These are phyloP conservation scores for Sitobion miscanthi DNA, from an alignment of 1,140 invertebrate genomes.

Conservation along the genomic window DNA sequence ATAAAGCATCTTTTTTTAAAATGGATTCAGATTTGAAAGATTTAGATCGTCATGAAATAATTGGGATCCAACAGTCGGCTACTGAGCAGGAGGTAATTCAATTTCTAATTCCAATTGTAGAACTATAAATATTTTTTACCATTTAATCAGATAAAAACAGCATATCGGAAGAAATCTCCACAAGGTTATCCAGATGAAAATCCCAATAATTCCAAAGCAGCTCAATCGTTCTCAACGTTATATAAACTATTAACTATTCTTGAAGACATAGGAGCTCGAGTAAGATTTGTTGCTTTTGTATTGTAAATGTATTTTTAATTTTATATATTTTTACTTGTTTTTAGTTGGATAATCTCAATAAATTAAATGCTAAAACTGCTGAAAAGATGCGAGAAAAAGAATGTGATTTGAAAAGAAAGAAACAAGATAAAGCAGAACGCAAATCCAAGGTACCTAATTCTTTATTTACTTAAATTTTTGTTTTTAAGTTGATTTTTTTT, in stretches of 20 bases:
- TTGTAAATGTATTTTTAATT: constrained; percentile 52
- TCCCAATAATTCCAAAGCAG: constrained; percentile 88
- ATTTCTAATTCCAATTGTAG: not conserved
- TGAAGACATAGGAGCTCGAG: constrained; percentile 77
- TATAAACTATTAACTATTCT: constrained; percentile 76
- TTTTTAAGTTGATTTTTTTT: not conserved
- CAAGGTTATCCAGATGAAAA: constrained; percentile 96
- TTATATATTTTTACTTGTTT: constrained; percentile 26
- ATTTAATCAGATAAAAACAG: constrained; percentile 79
- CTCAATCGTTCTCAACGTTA: constrained; percentile 73
- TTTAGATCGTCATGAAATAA: constrained; percentile 79
- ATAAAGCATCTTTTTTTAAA: too few relatives aligned
- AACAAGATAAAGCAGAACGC: constrained; percentile 64
- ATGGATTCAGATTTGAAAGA: constrained; percentile 62
- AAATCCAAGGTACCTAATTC: constrained; percentile 69
- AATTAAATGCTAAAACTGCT: constrained; percentile 81
- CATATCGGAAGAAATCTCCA: constrained; percentile 90
- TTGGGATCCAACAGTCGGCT: constrained; percentile 73
- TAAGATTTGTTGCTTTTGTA: constrained; percentile 61
- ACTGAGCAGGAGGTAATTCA: constrained; percentile 71
- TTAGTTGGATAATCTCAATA: constrained; percentile 84
- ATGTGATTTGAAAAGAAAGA: constrained; percentile 83
- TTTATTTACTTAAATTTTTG: constrained; percentile 60
- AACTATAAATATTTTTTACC: not conserved
- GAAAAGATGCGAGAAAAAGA: constrained; percentile 76